phyloP scores from a whole-genome alignment of 2,113 vertebrate genomes.

The Chloropsis cyanopogon region DNA sequence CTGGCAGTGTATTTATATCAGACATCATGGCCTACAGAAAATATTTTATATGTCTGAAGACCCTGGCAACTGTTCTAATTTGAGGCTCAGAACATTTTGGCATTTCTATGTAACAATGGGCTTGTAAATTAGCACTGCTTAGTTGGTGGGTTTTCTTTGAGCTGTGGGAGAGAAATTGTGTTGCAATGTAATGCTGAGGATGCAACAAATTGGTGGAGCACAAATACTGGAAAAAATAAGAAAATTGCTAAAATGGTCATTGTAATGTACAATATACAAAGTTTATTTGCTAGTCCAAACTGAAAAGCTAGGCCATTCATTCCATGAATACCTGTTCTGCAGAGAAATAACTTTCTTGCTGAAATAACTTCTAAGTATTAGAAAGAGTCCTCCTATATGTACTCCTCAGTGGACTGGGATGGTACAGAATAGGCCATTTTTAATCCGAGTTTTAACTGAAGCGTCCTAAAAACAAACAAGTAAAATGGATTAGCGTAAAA shows the following conservation, averaged over 20 bases:
- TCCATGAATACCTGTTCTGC: not conserved
- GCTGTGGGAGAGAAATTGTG: not conserved
- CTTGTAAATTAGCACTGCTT: not conserved
- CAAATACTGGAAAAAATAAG: not conserved
- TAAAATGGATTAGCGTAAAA: not conserved
- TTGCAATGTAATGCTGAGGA: not conserved
- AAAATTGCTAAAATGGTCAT: not conserved
- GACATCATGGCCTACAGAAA: conserved; percentile 48
- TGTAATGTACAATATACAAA: not conserved
- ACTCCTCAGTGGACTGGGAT: not conserved
- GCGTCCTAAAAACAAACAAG: not conserved
- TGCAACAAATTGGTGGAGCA: not conserved
- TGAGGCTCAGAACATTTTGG: not conserved
- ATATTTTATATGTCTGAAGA: conserved; percentile 57
- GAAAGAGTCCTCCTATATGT: not conserved
- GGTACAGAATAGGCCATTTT: not conserved
- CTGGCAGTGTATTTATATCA: conserved; percentile 41
- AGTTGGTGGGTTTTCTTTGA: not conserved
- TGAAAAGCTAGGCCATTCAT: not conserved
- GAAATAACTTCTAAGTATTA: not conserved
- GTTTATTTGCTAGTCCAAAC: not conserved
- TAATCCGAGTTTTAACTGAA: not conserved
- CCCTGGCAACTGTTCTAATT: conserved; percentile 4
- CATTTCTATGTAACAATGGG: not conserved
- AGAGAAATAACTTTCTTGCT: not conserved